These are phyloP conservation scores for Drosophila santomea DNA, from an alignment of 1,140 invertebrate species.

Conservation along the genomic window DNA sequence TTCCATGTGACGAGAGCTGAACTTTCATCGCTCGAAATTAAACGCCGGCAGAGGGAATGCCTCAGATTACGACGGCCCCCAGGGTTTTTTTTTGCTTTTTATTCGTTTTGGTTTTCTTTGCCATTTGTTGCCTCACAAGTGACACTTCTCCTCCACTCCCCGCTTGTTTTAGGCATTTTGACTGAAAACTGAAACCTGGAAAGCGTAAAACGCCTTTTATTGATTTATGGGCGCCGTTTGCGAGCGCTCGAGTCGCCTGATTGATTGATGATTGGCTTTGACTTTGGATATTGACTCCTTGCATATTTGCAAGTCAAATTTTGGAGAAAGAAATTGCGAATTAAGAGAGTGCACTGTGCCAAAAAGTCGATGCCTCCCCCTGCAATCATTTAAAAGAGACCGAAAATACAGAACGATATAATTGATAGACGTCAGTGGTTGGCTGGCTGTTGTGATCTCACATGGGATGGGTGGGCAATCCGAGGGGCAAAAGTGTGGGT, in stretches of 20 bases:
- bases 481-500: slow-evolving; percentile 6
- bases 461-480: slow-evolving; percentile 23
- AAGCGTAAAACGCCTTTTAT: slow-evolving; percentile 65
- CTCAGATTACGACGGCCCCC: slow-evolving; percentile 56
- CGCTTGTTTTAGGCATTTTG: slow-evolving; percentile 18
- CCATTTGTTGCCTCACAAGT: slow-evolving; percentile 19
- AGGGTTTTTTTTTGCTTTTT: background rate
- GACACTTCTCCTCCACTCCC: slow-evolving; percentile 33
- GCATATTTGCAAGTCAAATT: slow-evolving; percentile 73
- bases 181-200: slow-evolving; percentile 56
- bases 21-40: slow-evolving; percentile 36
- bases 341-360: slow-evolving; percentile 21
- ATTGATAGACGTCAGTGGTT: slow-evolving; percentile 78
- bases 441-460: slow-evolving; percentile 30
- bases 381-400: slow-evolving; percentile 2
- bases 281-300: slow-evolving; percentile 63
- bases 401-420: slow-evolving; percentile 47
- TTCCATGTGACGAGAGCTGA: slow-evolving; percentile 57
- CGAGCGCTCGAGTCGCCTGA: slow-evolving; percentile 18
- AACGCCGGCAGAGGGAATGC: slow-evolving; percentile 60
- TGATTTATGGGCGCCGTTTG: slow-evolving; percentile 62
- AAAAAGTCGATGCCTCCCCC: slow-evolving; percentile 8
- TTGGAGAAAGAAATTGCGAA: slow-evolving; percentile 6
- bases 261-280: slow-evolving; percentile 70
- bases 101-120: slow-evolving; percentile 3